Evolutionary conservation across 2,888 invertebrate species (phyloP), one percentile per base, ranked within the genome.

Genomic region (Neoaliturus tenellus): DNA sequence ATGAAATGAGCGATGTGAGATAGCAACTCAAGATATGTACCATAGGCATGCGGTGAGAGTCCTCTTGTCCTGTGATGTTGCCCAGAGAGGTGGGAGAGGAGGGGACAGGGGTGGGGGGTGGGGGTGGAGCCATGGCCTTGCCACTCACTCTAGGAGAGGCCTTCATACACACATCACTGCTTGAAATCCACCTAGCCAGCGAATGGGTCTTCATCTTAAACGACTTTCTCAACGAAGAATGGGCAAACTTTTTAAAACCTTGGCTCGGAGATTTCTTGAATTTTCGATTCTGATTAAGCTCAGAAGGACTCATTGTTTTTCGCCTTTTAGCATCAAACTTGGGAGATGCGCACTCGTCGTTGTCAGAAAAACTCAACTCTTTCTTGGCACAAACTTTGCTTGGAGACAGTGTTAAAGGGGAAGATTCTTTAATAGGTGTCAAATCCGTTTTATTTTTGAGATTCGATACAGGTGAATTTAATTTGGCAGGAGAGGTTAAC

Each of bases 121-220:
- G 14, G n/a, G 73, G 73, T 6, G 55, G 51, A 39, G 82, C 73
- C 0, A 28, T 5, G n/a, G 33, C 14, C 23, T 55, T 78, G 5
- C 25, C 41, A 44, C 25, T 44, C 4, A 75, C 75, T 6, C 78
- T 48, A n/a, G 51, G 78, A 3, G 51, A 51, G 25, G 78, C 78
- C n/a, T 78, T 83, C 78, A 83, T 75, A 48, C 81, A 84, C 41
- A 85, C 85, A 81, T 86, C 86, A 48, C 84, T 82, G 71, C 84
- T 86, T 6, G 86, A 86, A 23, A 86, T 85, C 86, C 86, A 86
- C 41, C 85, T 83, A 4, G 83, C 82, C 48, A 86, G 44, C 25
- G 83, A 83, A 71, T 84, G 85, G 6, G 86, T 85, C 82, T 86
- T 86, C 17, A 83, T 69, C 80, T 86, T 73, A 17, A 86, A 83